Evolutionary conservation across 23 tunicate genomes (phyloP), one percentile per base, ranked within the genome.

Genomic region (Trididemnum clinides): DNA sequence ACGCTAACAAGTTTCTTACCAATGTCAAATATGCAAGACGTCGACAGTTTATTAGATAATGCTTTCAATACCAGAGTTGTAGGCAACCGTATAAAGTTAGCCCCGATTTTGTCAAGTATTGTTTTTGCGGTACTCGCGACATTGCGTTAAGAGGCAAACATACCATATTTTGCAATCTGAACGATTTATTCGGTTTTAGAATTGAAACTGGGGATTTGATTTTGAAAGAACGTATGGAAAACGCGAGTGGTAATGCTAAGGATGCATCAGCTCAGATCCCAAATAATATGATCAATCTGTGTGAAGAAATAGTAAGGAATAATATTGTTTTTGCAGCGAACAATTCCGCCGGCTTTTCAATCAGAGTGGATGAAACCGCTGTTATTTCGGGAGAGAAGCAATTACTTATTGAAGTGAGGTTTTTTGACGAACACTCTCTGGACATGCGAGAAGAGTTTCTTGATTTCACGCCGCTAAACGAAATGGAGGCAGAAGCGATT

Each of bases 221-320:
- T 62, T 62, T 62, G 6, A 62, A 62, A 62, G 69, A 62, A 19
- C 69, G n/a, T 22, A 62, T 62, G 69, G 25, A 62, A 23, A 20
- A 62, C n/a, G 69, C 69, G n/a, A 62, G 69, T 12, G 69, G 27
- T 23, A 62, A 62, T 62, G 69, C 69, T 62, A 62, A 62, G 69
- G 15, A 62, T 62, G n/a, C 69, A 62, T 62, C 69, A 23, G 23
- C 69, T 62, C n/a, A 22, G 23, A 62, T 62, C 5, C 69, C 15
- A 62, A 62, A 62, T 22, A 6, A 62, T 20, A 18, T 62, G 69
- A 62, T 62, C 5, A 62, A 22, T 62, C 27, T 62, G 25, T 62
- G 69, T 62, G 69, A 62, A 62, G 23, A 62, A 62, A 62, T 23
- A 6, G 23, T 62, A 19, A 62, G 69, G 15, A 15, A 44, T 44